Evolutionary conservation across 2,113 vertebrate species (phyloP).

Genomic region (Pelecanus crispus): DNA sequence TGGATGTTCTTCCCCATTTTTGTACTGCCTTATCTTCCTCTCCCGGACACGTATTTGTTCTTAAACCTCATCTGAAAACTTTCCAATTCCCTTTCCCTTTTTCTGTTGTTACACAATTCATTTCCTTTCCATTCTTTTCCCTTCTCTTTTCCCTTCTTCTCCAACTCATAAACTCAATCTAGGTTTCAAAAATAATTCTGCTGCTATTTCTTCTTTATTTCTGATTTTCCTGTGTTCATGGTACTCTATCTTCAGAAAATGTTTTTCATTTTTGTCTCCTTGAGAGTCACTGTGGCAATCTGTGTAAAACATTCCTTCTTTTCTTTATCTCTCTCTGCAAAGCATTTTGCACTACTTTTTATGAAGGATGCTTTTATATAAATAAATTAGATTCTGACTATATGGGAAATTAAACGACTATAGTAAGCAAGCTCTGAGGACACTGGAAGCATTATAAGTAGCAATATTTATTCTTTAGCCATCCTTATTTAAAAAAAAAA

Average conservation of each 20-base stretch:
- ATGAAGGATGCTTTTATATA: background rate
- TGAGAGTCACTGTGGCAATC: background rate
- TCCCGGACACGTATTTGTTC: background rate
- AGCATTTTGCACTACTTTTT: constrained; percentile 16
- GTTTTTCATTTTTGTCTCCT: background rate
- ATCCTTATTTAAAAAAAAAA: background rate
- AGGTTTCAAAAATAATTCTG: background rate
- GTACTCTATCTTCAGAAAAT: background rate
- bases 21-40: background rate
- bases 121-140: constrained; percentile 6
- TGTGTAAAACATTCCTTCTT: background rate
- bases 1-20: background rate
- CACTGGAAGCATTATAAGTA: background rate
- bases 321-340: constrained; percentile 41
- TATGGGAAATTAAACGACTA: background rate
- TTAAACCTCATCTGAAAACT: constrained; percentile 24
- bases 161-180: background rate
- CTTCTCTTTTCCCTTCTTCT: background rate
- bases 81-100: background rate
- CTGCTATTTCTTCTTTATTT: constrained; percentile 7
- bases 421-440: background rate
- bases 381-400: constrained; percentile 17
- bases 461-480: background rate
- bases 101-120: background rate
- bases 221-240: background rate